These are phyloP conservation scores for Eulemur mongoz DNA, from an alignment of 2,797 vertebrate species.

Conservation along the genomic window DNA sequence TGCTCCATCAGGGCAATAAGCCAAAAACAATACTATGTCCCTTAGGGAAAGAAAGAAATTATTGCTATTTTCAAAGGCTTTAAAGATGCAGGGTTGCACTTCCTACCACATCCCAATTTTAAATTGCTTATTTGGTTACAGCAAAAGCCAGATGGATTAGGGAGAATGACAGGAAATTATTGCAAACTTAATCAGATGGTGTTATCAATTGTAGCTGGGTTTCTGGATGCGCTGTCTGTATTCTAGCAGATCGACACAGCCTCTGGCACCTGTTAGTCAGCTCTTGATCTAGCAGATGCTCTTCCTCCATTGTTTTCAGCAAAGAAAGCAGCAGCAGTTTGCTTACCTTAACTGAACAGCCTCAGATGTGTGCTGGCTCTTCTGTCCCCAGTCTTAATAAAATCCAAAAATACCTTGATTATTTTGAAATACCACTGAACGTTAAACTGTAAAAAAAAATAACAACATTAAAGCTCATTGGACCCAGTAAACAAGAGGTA, in stretches of 20 bases:
- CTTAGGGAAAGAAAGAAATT: neutral
- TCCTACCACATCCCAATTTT: constrained; percentile 36
- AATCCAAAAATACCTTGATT: neutral
- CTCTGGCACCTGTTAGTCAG: neutral
- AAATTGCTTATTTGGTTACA: constrained; percentile 41
- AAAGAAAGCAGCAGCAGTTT: neutral
- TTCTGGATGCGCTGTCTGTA: constrained; percentile 25
- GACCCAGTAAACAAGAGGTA: neutral
- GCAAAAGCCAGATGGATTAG: constrained; percentile 54
- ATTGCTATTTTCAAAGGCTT: neutral
- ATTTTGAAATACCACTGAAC: neutral
- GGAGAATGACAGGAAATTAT: constrained; percentile 56
- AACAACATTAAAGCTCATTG: neutral
- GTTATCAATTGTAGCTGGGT: neutral
- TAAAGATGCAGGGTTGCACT: neutral
- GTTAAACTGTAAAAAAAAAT: neutral
- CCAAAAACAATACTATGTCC: neutral
- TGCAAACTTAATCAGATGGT: constrained; percentile 50
- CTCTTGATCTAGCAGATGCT: neutral
- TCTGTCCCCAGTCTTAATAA: neutral
- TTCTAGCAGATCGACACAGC: neutral
- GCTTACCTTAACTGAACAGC: neutral
- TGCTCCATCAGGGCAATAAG: neutral
- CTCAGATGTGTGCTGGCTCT: neutral
- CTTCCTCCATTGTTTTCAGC: neutral